These are phyloP conservation scores for Alectoris magna DNA, from an alignment of 2,797 vertebrate genomes.

Conservation along the genomic window DNA sequence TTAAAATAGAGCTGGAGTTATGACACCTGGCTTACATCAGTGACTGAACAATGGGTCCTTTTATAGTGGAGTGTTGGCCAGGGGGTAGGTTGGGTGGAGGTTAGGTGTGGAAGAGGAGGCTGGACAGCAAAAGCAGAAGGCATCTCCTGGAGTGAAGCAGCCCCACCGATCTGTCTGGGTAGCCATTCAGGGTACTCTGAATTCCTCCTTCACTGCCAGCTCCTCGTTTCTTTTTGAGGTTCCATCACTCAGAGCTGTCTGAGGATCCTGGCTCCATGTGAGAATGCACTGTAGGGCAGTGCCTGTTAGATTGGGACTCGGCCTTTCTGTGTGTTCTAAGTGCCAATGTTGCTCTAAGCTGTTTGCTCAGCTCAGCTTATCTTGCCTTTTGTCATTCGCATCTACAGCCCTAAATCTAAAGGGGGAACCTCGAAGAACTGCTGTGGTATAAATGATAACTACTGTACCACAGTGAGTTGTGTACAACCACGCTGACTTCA, in stretches of 20 bases:
- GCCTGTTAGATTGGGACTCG: fast-evolving
- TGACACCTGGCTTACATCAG: not conserved
- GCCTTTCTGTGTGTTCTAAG: fast-evolving
- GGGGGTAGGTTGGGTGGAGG: not conserved
- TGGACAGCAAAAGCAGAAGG: not conserved
- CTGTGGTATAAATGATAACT: not conserved
- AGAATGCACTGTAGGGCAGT: fast-evolving
- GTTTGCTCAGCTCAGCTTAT: not conserved
- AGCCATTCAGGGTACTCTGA: not conserved
- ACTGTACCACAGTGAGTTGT: slow-evolving; percentile 10
- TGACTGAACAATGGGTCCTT: not conserved
- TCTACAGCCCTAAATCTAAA: not conserved
- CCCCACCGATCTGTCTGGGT: not conserved
- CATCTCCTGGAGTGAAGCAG: not conserved
- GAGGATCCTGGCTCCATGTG: not conserved
- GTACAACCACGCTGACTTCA: not conserved
- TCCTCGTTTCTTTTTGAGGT: not conserved
- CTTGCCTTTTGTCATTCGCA: not conserved
- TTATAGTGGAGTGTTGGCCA: not conserved
- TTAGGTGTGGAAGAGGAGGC: not conserved
- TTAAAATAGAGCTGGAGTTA: not conserved
- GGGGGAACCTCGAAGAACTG: not conserved
- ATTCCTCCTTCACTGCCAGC: not conserved
- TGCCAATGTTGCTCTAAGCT: fast-evolving
- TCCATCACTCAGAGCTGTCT: not conserved